Evolutionary conservation across 2,113 vertebrate species (phyloP).

Genomic region (Delphinapterus leucas): DNA sequence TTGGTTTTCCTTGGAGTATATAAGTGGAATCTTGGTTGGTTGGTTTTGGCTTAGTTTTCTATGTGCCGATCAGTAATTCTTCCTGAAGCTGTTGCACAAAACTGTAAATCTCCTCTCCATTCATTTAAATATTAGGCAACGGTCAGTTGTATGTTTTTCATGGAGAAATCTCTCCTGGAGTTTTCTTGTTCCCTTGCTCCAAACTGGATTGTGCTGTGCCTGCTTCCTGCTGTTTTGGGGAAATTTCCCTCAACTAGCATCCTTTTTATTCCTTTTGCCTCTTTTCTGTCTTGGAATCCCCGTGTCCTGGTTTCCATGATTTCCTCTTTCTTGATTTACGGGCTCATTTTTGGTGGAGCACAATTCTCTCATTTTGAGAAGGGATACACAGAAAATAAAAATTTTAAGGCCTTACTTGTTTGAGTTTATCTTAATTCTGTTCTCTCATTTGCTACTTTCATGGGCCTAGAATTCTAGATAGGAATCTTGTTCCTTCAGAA

Average conservation of each 20-base stretch:
- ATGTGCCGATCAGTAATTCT: background rate
- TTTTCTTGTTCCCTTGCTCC: background rate
- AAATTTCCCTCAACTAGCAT: background rate
- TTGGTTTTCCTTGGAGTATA: background rate
- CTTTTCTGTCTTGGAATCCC: background rate
- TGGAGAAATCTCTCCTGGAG: background rate
- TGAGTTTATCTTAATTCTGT: background rate
- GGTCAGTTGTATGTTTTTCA: background rate
- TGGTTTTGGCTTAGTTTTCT: background rate
- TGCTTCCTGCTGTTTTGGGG: background rate
- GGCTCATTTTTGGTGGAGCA: background rate
- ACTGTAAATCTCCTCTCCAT: background rate
- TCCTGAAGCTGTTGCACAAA: background rate
- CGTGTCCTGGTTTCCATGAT: background rate
- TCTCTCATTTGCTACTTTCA: background rate
- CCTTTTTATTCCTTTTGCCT: background rate
- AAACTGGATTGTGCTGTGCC: background rate
- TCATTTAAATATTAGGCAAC: background rate
- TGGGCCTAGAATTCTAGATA: background rate
- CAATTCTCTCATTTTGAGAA: background rate
- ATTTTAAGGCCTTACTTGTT: background rate
- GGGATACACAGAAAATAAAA: background rate
- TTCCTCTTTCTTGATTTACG: background rate
- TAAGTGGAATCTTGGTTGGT: background rate
- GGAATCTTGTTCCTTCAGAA: background rate